Evolutionary conservation across 2,113 vertebrate species (phyloP).

Genomic region (Madoqua kirkii): DNA sequence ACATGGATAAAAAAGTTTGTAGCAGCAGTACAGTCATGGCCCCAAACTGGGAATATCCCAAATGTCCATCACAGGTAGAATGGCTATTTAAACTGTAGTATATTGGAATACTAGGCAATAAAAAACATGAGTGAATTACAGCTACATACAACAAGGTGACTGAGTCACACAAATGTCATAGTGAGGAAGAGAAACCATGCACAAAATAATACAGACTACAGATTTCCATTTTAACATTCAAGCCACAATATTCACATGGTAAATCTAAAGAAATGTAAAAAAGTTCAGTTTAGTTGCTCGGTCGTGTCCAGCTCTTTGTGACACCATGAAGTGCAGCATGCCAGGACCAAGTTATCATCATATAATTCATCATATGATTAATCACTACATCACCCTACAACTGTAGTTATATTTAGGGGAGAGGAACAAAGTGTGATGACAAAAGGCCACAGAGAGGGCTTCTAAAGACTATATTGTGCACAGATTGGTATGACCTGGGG

Average conservation of each 20-base stretch:
- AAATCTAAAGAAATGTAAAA: not conserved
- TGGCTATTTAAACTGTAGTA: not conserved
- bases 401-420: not conserved
- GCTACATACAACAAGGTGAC: not conserved
- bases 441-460: not conserved
- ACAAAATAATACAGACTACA: not conserved
- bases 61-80: not conserved
- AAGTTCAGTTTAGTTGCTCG: too few species aligned
- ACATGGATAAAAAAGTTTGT: not conserved
- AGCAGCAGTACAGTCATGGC: not conserved
- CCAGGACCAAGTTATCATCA: not conserved
- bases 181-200: not conserved
- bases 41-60: not conserved
- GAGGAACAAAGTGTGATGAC: not conserved
- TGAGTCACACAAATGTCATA: not conserved
- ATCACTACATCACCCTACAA: not conserved
- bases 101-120: not conserved
- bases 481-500: not conserved
- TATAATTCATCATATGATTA: not conserved
- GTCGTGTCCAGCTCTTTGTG: too few species aligned
- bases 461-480: not conserved
- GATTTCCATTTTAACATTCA: not conserved
- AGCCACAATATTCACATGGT: not conserved
- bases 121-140: not conserved
- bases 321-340: too few species aligned